phyloP scores from a whole-genome alignment of 2,797 vertebrate species.

The Amphiprion clarkii region DNA sequence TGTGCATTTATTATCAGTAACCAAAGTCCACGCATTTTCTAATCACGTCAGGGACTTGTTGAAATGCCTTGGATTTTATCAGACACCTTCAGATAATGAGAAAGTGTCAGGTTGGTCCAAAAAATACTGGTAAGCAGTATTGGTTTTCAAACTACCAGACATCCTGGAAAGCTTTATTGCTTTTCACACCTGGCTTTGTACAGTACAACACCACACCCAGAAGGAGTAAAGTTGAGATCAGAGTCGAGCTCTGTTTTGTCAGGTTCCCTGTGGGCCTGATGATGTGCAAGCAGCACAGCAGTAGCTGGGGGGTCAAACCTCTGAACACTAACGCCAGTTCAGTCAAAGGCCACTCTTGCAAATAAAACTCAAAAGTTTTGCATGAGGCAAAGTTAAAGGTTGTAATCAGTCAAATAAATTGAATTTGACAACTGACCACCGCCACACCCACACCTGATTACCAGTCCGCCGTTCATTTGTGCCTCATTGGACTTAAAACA shows the following conservation, averaged over 20 bases:
- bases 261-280: constrained; percentile 8
- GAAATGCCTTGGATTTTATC: constrained; percentile 24
- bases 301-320: not conserved
- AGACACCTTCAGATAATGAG: constrained; percentile 25
- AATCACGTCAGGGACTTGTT: not conserved
- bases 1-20: constrained; percentile 40
- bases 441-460: not conserved
- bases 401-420: not conserved
- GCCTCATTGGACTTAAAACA: not conserved
- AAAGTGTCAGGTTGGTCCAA: not conserved
- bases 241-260: not conserved
- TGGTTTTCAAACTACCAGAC: not conserved
- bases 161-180: constrained; percentile 26
- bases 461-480: not conserved
- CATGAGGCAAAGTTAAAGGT: not conserved
- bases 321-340: not conserved
- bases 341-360: not conserved
- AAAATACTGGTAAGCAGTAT: not conserved
- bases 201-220: constrained; percentile 34
- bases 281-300: not conserved
- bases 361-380: not conserved
- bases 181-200: constrained; percentile 14
- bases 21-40: constrained; percentile 52
- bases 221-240: not conserved
- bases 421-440: not conserved